Base-by-base conservation (phyloP, 1,140 invertebrate species). In the Neodiprion pinetum region DNA sequence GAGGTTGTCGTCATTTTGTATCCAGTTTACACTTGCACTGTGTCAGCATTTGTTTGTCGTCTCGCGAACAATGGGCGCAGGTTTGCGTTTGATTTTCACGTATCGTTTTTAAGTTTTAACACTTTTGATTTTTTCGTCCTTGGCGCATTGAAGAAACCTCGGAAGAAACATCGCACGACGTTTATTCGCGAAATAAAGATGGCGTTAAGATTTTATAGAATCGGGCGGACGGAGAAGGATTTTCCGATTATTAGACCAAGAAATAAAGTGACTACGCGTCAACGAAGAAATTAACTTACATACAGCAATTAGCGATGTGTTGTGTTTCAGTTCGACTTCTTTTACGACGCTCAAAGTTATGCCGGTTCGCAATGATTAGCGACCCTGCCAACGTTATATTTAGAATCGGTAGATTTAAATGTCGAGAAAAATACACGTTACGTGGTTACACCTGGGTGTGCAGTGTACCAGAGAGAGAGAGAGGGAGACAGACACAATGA, bases 401-500 rank as follows among this genome's bases (percentile, higher is more conserved):
- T 69, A 75, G 70, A 72, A 71, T 68, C 74, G 61, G 65, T 11
- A 9, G 72, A 28, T 14, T 17, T 47, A 28, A 48, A 17, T 7
- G 11, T 14, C 28, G n/a, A 61, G n/a, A 61, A 61, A 8, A 7
- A 61, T 61, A 61, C n/a, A 61, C 53, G 28, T 40, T 5, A 61
- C 53, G 53, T 61, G 11, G 53, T 61, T 61, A 40, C 5, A 40
- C 28, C 28, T 40, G 5, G 28, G 28, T 40, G 28, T 40, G 28
- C 28, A 40, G 28, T 40, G 5, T 40, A 40, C 28, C 2, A 40
- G 28, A 40, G 71, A 72, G 71, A 72, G 53, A 72, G 71, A 12
- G 49, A 53, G 50, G 5, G 74, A 77, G 73, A 71, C 74, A 72
- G 74, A 74, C 48, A 72, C 40, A n/a, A 40, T 70, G 11, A 48